Percentiles rank a stretch among this genome's conserved stretches.
Evolutionary conservation across 1,140 invertebrate species (phyloP).

Genomic region (Drosophila sechellia): DNA sequence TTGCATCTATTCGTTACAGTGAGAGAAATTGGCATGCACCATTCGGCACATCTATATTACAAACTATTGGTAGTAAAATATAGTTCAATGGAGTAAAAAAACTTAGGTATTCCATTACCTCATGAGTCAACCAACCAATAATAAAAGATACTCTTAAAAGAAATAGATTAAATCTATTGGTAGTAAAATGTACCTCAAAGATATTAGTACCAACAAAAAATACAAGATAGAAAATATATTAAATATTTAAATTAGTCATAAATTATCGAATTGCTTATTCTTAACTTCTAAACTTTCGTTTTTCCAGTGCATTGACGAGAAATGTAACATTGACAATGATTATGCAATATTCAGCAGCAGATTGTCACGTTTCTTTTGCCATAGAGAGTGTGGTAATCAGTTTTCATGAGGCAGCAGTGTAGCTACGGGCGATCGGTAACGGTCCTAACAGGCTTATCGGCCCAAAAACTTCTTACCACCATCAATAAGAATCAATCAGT

Average conservation of each 20-base stretch:
- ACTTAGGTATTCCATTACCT: too few species aligned
- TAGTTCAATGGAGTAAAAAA: too few species aligned
- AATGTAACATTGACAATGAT: constrained; percentile 59
- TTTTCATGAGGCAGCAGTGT: constrained; percentile 60
- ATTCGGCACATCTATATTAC: too few species aligned
- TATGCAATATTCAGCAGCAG: constrained; percentile 55
- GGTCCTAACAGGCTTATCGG: constrained; percentile 53
- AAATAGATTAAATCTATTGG: too few species aligned
- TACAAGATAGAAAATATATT: too few species aligned
- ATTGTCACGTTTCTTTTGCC: constrained; percentile 67
- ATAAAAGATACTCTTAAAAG: too few species aligned
- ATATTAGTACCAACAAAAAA: too few species aligned
- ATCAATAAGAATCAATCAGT: constrained; percentile 55
- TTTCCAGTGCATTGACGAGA: constrained; percentile 38
- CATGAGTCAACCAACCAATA: too few species aligned
- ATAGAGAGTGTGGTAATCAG: constrained; percentile 36
- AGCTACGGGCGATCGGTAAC: constrained; percentile 24
- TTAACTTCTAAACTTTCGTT: not conserved
- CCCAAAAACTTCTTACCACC: constrained; percentile 20
- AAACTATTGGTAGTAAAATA: not conserved
- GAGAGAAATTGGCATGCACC: not conserved
- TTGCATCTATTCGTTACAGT: constrained; percentile 26
- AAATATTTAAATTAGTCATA: too few species aligned
- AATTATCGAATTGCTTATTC: too few species aligned
- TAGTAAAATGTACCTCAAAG: too few species aligned